A percentile compares a stretch with the other conserved stretches of the same genome.
These are phyloP conservation scores for Limanda limanda DNA, from an alignment of 2,113 vertebrate species.

Conservation along the genomic window DNA sequence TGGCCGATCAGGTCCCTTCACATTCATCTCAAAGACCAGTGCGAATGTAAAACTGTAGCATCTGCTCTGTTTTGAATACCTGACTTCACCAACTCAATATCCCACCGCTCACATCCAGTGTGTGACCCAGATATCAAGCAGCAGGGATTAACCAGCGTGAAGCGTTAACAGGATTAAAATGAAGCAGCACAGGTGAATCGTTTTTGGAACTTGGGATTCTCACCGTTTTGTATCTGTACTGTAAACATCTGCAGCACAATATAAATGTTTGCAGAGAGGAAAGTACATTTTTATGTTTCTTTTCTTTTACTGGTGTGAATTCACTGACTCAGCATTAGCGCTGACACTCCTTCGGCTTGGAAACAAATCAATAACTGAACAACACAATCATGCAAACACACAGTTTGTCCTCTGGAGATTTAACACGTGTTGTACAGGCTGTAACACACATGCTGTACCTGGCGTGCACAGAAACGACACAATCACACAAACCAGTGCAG, in stretches of 20 bases:
- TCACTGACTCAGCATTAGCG: neutral
- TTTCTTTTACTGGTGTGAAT: neutral
- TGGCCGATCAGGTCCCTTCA: neutral
- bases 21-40: neutral
- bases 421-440: too few species aligned
- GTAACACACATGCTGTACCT: neutral
- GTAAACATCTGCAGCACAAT: too few species aligned
- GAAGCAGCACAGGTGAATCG: constrained; percentile 19
- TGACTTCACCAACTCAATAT: neutral
- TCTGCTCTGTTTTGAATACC: neutral
- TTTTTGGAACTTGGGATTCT: neutral
- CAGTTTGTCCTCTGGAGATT: neutral
- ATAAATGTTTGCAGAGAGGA: too few species aligned
- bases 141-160: constrained; percentile 3
- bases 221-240: neutral
- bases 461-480: too few species aligned
- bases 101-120: neutral
- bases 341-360: neutral
- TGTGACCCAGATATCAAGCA: neutral
- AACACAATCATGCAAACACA: neutral
- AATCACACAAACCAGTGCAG: too few species aligned
- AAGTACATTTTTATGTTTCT: neutral
- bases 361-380: neutral
- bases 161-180: constrained; percentile 12
- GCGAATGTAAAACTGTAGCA: too few species aligned